Base-by-base conservation (phyloP, 2,888 invertebrate species). In the Silvanus unidentatus region DNA sequence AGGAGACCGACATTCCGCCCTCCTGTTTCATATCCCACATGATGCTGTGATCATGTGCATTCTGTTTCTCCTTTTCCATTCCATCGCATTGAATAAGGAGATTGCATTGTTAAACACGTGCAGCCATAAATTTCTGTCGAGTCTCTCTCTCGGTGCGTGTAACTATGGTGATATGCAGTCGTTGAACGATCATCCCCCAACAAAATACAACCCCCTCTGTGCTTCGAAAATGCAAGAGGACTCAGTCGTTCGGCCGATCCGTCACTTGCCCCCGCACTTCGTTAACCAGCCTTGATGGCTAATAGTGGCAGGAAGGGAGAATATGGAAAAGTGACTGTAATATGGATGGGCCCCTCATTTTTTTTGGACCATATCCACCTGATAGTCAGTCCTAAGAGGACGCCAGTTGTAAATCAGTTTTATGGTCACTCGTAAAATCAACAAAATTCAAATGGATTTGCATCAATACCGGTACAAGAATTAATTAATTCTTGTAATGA, bases 141-240 rank as follows among this genome's bases (percentile, higher is more conserved):
- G 3, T 22, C 22, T 4, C 32, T 5, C 3, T 32, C n/a, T 32
- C 10, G n/a, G 32, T 32, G 32, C 32, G 57, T 57, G 64, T 64
- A 58, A 60, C 64, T 64, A 64, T 64, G 63, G 64, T 60, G 64
- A 64, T 60, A 52, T 57, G 60, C 58, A 62, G 52, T 53, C 48
- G 37, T 37, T 37, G 37, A 37, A 37, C 37, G 37, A 16, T 32
- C 11, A 32, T 32, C 32, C 32, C 32, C 8, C 22, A 3, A 3
- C 4, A 22, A 22, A 32, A 32, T 8, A 3, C n/a, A 5, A 32
- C 32, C 32, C 32, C 6, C 10, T 3, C 14, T 5, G 6, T 15
- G 5, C 32, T 3, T 32, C 11, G 13, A 12, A 12, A 40, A 39
- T 38, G 43, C 43, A 43, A 39, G 46, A 32, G 48, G 42, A 48